phyloP scores from a whole-genome alignment of 2,888 invertebrate species.

The Pachydiplax longipennis region DNA sequence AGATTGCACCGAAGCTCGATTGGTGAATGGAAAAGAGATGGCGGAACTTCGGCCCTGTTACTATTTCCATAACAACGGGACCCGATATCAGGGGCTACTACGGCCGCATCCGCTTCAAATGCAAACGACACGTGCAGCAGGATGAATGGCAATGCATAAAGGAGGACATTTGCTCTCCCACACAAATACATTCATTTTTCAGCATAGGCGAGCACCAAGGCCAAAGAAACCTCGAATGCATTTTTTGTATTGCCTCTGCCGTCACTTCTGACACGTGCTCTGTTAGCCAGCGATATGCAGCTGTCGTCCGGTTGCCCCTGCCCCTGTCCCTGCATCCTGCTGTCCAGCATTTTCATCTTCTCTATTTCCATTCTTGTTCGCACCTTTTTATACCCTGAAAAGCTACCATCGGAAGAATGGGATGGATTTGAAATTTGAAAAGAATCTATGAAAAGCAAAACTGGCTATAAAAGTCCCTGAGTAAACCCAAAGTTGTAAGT shows the following conservation, averaged over 20 bases:
- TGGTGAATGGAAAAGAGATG: not conserved
- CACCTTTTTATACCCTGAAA: not conserved
- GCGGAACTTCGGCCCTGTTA: not conserved
- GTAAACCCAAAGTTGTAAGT: too few species aligned
- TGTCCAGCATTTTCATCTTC: not conserved
- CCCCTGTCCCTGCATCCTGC: not conserved
- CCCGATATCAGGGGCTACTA: too few species aligned
- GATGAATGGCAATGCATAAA: conserved; percentile 12
- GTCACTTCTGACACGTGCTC: conserved; percentile 26
- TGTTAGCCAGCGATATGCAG: conserved; percentile 9
- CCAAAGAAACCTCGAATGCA: not conserved
- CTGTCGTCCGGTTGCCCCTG: not conserved
- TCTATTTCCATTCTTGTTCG: not conserved
- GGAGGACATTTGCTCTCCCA: not conserved
- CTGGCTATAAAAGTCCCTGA: too few species aligned
- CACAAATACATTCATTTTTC: conserved; percentile 36
- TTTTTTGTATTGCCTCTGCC: not conserved
- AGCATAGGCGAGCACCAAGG: not conserved
- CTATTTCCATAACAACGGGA: too few species aligned
- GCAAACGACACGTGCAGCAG: not conserved
- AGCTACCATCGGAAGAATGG: too few species aligned
- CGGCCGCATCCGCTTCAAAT: not conserved
- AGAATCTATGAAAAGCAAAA: too few species aligned
- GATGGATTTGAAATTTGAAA: too few species aligned
- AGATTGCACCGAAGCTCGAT: too few species aligned